Conservation (phyloP, 2,888 invertebrate species). For the Pammene fasciana region DNA sequence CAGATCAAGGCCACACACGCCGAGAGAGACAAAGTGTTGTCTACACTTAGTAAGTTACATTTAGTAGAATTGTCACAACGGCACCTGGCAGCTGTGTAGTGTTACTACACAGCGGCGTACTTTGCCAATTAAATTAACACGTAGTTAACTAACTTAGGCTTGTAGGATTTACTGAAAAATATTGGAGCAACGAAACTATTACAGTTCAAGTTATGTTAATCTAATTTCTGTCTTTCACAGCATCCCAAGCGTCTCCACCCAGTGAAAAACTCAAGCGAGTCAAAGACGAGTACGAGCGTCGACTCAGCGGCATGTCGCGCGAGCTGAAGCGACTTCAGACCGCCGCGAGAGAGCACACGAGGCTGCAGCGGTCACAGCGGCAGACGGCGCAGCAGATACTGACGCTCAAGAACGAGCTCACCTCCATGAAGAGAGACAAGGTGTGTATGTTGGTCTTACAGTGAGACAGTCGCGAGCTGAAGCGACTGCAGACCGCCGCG, state of each 20-base stretch:
- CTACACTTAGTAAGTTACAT: slow-evolving; percentile 80
- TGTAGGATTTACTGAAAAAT: too few species aligned
- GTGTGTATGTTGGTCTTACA: slow-evolving; percentile 78
- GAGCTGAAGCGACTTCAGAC: slow-evolving; percentile 93
- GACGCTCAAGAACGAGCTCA: slow-evolving; percentile 88
- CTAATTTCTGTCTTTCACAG: slow-evolving; percentile 48
- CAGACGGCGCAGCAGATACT: slow-evolving; percentile 90
- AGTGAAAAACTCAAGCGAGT: slow-evolving; percentile 90
- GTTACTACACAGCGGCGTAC: too few species aligned
- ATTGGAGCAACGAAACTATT: too few species aligned
- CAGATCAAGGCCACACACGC: slow-evolving; percentile 94
- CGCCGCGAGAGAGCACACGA: slow-evolving; percentile 94
- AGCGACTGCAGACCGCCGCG: too few species aligned
- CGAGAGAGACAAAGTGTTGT: slow-evolving; percentile 94
- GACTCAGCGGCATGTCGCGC: slow-evolving; percentile 91
- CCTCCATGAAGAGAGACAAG: slow-evolving; percentile 93
- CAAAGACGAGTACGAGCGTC: slow-evolving; percentile 94
- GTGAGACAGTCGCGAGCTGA: neutral
- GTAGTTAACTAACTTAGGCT: too few species aligned
- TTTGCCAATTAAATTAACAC: neutral
- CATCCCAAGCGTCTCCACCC: slow-evolving; percentile 81
- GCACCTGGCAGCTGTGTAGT: too few species aligned
- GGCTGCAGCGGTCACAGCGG: slow-evolving; percentile 91
- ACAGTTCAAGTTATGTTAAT: too few species aligned
- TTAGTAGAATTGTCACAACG: too few species aligned